A percentile compares a stretch with the other conserved stretches of the same genome.
Conservation (phyloP, 2,113 vertebrate genomes). For the Ophiodon elongatus region DNA sequence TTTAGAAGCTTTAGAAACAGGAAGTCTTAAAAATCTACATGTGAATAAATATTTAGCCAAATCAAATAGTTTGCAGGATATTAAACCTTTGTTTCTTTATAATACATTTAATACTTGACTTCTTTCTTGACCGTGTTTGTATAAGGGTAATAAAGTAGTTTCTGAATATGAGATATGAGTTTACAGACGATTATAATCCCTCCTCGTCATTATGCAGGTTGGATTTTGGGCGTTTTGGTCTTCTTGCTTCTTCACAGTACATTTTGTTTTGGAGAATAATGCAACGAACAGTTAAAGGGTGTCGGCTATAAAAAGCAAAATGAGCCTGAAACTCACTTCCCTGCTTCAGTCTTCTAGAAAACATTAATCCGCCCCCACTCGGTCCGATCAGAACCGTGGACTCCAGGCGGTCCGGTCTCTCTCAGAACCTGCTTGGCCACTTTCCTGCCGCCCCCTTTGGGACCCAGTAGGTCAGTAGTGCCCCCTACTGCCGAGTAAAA, state of each 20-base stretch:
- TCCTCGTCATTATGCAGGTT: background rate
- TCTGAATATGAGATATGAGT: background rate
- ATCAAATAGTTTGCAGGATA: background rate
- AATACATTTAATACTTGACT: background rate
- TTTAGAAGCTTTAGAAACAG: too few species aligned
- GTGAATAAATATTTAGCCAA: too few species aligned
- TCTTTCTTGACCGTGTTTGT: background rate
- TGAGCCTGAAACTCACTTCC: too few species aligned
- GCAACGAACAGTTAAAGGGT: too few species aligned
- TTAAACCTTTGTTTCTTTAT: background rate
- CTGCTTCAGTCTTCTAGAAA: too few species aligned
- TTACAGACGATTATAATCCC: background rate
- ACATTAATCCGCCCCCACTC: too few species aligned
- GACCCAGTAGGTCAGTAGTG: slow-evolving; percentile 19
- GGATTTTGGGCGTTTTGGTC: background rate
- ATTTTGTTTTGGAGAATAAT: too few species aligned
- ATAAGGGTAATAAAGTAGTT: background rate
- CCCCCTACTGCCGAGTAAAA: slow-evolving; percentile 46
- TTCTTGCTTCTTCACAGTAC: background rate
- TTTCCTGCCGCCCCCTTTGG: slow-evolving; percentile 6
- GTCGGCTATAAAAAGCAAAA: too few species aligned
- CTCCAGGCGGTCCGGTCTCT: too few species aligned
- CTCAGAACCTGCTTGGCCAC: background rate
- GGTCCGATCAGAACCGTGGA: too few species aligned
- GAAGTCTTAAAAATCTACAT: too few species aligned